Evolutionary conservation across 2,113 vertebrate species (phyloP).

Genomic region (Orientallactaga bullata): DNA sequence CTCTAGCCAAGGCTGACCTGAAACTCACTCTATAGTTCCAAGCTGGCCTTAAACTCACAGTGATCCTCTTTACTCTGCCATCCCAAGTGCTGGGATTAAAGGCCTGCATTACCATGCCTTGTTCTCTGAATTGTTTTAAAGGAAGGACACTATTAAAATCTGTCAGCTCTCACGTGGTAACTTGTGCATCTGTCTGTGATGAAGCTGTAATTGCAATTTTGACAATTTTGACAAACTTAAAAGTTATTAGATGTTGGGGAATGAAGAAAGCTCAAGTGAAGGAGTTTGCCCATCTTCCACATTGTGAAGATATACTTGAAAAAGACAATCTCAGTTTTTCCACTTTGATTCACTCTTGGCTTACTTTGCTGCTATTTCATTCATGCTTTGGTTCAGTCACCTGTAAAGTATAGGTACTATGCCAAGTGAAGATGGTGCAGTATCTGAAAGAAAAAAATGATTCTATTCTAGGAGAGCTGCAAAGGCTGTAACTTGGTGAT

Average conservation of each 20-base stretch:
- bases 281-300: neutral
- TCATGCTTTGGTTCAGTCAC: neutral
- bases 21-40: too few relatives aligned
- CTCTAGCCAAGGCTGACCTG: too few relatives aligned
- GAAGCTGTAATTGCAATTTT: neutral
- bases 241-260: neutral
- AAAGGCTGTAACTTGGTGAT: neutral
- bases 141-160: neutral
- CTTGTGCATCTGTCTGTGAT: neutral
- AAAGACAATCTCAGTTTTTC: neutral
- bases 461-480: neutral
- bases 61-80: too few relatives aligned
- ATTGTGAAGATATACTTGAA: neutral
- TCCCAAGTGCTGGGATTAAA: too few relatives aligned
- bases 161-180: neutral
- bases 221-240: slow-evolving; percentile 10
- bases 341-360: neutral
- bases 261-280: neutral
- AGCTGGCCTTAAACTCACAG: too few relatives aligned
- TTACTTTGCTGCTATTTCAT: slow-evolving; percentile 21
- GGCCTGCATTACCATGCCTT: too few relatives aligned
- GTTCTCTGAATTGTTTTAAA: slow-evolving; percentile 17
- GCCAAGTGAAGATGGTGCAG: neutral
- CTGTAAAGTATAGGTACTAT: neutral
- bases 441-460: neutral